phyloP scores from a whole-genome alignment of 2,888 invertebrate genomes.

The Dryobota labecula region DNA sequence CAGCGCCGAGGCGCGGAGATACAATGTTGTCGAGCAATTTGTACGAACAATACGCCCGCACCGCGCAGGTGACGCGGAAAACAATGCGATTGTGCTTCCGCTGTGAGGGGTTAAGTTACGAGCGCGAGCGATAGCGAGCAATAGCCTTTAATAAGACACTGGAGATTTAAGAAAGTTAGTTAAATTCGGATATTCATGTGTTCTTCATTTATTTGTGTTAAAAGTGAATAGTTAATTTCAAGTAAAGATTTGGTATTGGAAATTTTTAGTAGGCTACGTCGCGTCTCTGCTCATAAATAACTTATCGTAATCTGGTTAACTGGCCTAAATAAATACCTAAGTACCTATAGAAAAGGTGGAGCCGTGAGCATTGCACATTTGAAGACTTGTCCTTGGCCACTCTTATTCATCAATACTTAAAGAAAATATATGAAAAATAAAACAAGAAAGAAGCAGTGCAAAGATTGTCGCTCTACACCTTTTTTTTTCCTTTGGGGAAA shows the following conservation, averaged over 20 bases:
- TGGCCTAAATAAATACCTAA: background rate
- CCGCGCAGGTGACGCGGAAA: conserved; percentile 53
- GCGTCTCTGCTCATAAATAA: background rate
- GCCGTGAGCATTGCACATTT: background rate
- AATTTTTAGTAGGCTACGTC: background rate
- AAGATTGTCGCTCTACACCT: background rate
- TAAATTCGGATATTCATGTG: background rate
- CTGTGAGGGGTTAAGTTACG: background rate
- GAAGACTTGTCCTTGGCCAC: background rate
- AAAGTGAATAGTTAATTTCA: too few species aligned
- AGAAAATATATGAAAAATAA: too few species aligned
- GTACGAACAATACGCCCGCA: conserved; percentile 58
- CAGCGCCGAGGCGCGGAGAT: background rate
- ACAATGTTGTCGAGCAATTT: conserved; percentile 50
- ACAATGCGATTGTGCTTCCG: conserved; percentile 57
- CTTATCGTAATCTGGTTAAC: background rate
- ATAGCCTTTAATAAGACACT: background rate
- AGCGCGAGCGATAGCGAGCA: background rate
- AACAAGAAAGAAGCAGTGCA: background rate
- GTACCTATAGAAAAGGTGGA: background rate
- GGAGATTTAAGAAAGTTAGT: background rate
- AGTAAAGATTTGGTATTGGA: background rate
- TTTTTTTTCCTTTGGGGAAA: too few species aligned
- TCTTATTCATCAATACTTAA: background rate
- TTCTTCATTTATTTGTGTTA: too few species aligned